Evolutionary conservation across 2,888 invertebrate genomes (phyloP), one percentile per base, ranked within the genome.

Genomic region (Cataglyphis albicans): DNA sequence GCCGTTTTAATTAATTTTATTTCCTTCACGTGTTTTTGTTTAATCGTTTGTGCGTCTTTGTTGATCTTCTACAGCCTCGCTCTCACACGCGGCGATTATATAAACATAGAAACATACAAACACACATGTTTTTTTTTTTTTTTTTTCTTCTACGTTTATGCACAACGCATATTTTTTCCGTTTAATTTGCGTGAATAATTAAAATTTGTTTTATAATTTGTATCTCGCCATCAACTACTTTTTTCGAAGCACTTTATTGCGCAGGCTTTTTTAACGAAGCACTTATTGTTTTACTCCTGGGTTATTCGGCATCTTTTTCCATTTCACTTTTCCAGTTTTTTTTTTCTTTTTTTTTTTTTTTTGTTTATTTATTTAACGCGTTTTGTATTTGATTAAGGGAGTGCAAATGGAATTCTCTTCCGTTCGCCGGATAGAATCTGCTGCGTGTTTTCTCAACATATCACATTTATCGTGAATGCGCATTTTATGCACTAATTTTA

Each of bases 51-150:
- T 89, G 87, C 90, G 87, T 88, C 86, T 88, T 87, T 82, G 68
- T 84, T 83, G 84, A 89, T 86, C 85, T 70, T 88, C 90, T 88
- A 89, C 87, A 83, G 86, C 86, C 86, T 85, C 86, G 87, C 90
- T 88, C 84, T 91, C 91, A 89, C 90, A 88, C 90, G 89, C 90
- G 90, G 90, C 88, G 88, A 91, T 92, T 93, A 93, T 93, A 93
- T 93, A 93, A 93, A 93, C 93, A 93, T 93, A 93, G 93, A 93
- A 93, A 93, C 93, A 93, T 93, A 93, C 93, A 93, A 93, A 93
- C 92, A 92, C 91, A 92, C 93, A 92, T 87, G 85, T 85, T 89
- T 92, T 86, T 87, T 38, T 38, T 83, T 83, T 86, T 86, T 87
- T 21, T 86, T 86, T 87, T 76, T 86, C 83, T 82, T 81, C 86